Evolutionary conservation across 2,888 invertebrate species (phyloP).

Genomic region (Xanthorhoe designata): DNA sequence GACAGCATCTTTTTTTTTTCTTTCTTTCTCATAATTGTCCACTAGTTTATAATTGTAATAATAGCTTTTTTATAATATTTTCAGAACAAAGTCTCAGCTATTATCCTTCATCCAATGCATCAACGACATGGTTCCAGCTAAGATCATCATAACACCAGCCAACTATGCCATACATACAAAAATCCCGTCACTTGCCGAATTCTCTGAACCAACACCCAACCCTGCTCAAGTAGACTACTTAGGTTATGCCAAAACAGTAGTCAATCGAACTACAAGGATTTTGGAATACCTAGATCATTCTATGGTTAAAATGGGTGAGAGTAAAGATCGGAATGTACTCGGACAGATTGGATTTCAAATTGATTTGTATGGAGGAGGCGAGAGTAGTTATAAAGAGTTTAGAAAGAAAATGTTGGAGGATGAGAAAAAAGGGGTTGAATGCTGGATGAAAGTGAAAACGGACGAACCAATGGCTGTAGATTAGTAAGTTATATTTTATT

Average conservation of each 20-base stretch:
- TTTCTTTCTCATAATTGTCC: no score
- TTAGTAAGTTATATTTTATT: constrained; percentile 15
- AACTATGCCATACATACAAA: constrained; percentile 57
- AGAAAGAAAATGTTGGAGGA: constrained; percentile 57
- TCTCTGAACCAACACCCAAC: constrained; percentile 49
- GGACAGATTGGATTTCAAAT: constrained; percentile 65
- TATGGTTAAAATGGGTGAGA: constrained; percentile 68
- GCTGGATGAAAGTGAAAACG: constrained; percentile 32
- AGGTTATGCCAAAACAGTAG: constrained; percentile 56
- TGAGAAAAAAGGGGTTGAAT: constrained; percentile 50
- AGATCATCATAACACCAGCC: constrained; percentile 61
- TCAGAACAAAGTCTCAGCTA: constrained; percentile 68
- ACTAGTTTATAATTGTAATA: no score
- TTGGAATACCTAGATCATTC: constrained; percentile 66
- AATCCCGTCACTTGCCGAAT: constrained; percentile 45
- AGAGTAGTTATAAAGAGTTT: constrained; percentile 56
- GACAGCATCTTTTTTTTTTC: no score
- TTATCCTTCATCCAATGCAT: constrained; percentile 72
- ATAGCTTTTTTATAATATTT: constrained; percentile 42
- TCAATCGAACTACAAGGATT: constrained; percentile 57
- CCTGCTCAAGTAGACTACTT: constrained; percentile 42
- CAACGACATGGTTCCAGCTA: constrained; percentile 66
- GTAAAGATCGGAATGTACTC: constrained; percentile 51
- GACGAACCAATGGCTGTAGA: constrained; percentile 51
- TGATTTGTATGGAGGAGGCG: constrained; percentile 63